Conservation (phyloP, 2,113 vertebrate genomes). For the Platycercus adscitus region DNA sequence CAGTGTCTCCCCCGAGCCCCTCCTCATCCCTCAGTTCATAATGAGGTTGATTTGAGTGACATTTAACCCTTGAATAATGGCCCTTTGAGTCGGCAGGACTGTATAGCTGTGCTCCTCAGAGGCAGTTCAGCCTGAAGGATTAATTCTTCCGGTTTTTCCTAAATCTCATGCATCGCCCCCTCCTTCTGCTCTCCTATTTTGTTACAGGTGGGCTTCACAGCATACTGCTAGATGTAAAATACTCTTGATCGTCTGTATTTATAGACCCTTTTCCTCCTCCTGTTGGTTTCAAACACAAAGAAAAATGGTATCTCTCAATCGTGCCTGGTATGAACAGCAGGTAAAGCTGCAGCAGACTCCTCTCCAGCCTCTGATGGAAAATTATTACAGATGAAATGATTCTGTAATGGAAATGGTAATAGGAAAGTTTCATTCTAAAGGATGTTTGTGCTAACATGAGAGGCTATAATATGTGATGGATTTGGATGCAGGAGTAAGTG, state of each 20-base stretch:
- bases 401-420: slow-evolving; percentile 59
- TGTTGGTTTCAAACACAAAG: slow-evolving; percentile 75
- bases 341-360: slow-evolving; percentile 56
- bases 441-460: slow-evolving; percentile 42
- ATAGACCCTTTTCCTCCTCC: slow-evolving; percentile 60
- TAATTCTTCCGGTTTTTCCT: slow-evolving; percentile 26
- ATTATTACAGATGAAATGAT: slow-evolving; percentile 70
- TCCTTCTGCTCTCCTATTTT: slow-evolving; percentile 40
- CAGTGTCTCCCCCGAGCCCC: slow-evolving; percentile 59
- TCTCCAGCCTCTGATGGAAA: slow-evolving; percentile 59
- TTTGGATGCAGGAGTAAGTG: slow-evolving; percentile 18
- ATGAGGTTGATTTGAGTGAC: slow-evolving; percentile 79
- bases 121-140: slow-evolving; percentile 53
- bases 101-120: neutral
- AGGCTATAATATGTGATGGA: slow-evolving; percentile 16
- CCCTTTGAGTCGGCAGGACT: slow-evolving; percentile 9
- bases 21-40: slow-evolving; percentile 66
- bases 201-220: slow-evolving; percentile 73
- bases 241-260: slow-evolving; percentile 70
- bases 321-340: slow-evolving; percentile 64
- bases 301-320: slow-evolving; percentile 70
- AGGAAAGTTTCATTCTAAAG: slow-evolving; percentile 54
- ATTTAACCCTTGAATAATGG: slow-evolving; percentile 78
- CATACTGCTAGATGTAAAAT: slow-evolving; percentile 58
- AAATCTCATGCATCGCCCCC: slow-evolving; percentile 11